phyloP scores from a whole-genome alignment of 2,113 vertebrate species.

The Calidris pygmaea region DNA sequence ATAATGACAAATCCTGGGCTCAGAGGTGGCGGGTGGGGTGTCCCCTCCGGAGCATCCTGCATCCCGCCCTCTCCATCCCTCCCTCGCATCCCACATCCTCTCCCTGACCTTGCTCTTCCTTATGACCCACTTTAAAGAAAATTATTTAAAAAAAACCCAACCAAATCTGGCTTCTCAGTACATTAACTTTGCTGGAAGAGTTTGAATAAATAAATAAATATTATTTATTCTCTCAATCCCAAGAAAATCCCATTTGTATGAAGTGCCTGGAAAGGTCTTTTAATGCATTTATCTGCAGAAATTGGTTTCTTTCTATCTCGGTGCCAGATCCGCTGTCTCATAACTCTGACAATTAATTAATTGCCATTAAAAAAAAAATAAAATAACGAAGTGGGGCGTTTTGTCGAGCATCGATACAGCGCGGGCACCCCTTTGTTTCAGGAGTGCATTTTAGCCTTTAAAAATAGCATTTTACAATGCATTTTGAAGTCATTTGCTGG shows the following conservation, averaged over 20 bases:
- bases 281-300: not conserved
- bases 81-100: not conserved
- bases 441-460: not conserved
- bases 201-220: not conserved
- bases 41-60: not conserved
- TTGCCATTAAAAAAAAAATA: not conserved
- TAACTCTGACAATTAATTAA: not conserved
- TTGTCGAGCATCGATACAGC: not conserved
- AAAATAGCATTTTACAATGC: not conserved
- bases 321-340: not conserved
- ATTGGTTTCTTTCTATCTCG: not conserved
- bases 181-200: not conserved
- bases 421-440: not conserved
- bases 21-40: rapidly evolving
- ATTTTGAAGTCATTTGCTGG: not conserved
- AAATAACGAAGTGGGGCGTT: not conserved
- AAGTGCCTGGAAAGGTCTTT: not conserved
- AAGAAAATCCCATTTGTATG: not conserved
- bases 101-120: not conserved
- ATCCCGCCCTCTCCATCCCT: not conserved
- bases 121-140: not conserved
- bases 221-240: not conserved
- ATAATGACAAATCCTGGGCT: not conserved
- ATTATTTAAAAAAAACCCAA: not conserved
- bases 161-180: not conserved